These are phyloP conservation scores for Protodeltote pygarga DNA, from an alignment of 2,888 invertebrate species.

Conservation along the genomic window DNA sequence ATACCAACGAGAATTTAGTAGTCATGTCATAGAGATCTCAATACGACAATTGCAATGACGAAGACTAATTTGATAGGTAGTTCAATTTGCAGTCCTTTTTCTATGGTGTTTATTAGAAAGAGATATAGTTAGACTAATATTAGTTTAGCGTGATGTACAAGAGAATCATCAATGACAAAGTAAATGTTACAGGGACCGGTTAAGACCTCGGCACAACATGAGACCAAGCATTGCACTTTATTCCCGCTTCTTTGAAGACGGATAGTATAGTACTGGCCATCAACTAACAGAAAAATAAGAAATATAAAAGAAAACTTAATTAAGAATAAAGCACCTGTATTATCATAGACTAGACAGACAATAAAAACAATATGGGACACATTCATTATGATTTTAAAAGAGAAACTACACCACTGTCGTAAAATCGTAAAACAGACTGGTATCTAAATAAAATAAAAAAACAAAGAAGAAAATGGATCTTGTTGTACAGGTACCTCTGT, in stretches of 20 bases:
- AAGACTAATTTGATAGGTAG: too few relatives aligned
- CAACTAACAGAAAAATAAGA: background rate
- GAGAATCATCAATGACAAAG: too few relatives aligned
- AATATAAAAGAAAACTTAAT: background rate
- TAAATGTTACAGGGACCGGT: background rate
- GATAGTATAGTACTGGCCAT: conserved; percentile 35
- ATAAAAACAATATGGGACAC: background rate
- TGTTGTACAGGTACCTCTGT: too few relatives aligned
- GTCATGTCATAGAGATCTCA: too few relatives aligned
- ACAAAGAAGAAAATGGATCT: background rate
- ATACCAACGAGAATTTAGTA: too few relatives aligned
- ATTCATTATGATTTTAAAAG: background rate
- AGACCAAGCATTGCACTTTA: conserved; percentile 23
- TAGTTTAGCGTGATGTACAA: too few relatives aligned
- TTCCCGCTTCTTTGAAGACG: conserved; percentile 19
- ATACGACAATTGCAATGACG: too few relatives aligned
- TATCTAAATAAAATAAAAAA: background rate
- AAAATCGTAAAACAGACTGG: conserved; percentile 1
- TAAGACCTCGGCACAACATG: conserved; percentile 6
- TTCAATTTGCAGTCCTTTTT: too few relatives aligned
- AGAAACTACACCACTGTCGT: conserved; percentile 34
- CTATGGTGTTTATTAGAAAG: too few relatives aligned
- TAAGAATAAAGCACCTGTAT: conserved; percentile 1
- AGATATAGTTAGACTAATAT: too few relatives aligned
- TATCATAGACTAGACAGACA: conserved; percentile 25